Percentiles rank a stretch among this genome's conserved stretches.
Evolutionary conservation across 2,888 invertebrate species (phyloP).

Genomic region (Dicycla oo): DNA sequence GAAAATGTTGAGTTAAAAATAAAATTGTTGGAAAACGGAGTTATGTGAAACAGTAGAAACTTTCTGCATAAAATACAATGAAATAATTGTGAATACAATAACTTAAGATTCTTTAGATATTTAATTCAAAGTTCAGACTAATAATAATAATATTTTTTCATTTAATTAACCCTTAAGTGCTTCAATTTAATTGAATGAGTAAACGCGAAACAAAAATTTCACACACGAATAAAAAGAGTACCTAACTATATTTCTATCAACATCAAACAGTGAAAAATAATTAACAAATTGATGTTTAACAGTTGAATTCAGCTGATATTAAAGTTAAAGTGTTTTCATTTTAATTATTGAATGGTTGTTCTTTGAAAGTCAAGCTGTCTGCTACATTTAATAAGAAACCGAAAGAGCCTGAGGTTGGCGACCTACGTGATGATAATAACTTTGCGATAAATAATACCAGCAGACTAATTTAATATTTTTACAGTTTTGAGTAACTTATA

Average conservation of each 20-base stretch:
- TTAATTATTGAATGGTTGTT: conserved; percentile 48
- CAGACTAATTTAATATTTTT: conserved; percentile 9
- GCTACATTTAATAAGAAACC: conserved; percentile 48
- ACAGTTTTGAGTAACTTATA: conserved; percentile 15
- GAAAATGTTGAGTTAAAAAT: conserved; percentile 1
- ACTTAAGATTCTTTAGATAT: not conserved
- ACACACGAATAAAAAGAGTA: conserved; percentile 41
- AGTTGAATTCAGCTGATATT: conserved; percentile 43
- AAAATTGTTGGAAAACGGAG: not conserved
- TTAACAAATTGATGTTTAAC: conserved; percentile 46
- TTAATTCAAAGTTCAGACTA: conserved; percentile 10
- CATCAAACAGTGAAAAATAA: conserved; percentile 60
- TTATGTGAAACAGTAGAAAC: not conserved
- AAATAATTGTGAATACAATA: not conserved
- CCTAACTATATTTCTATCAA: conserved; percentile 14
- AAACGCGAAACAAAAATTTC: conserved; percentile 28
- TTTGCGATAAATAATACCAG: not conserved
- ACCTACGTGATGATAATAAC: conserved; percentile 13
- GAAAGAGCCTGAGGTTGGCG: conserved; percentile 12
- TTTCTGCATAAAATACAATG: not conserved
- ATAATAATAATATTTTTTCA: conserved; percentile 40
- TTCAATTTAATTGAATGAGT: conserved; percentile 47
- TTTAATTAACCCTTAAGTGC: conserved; percentile 37
- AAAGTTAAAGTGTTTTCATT: conserved; percentile 49
- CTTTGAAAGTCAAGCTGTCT: conserved; percentile 56